Conservation (phyloP, 1,140 invertebrate species). For the Drosophila nigromelanica region DNA sequence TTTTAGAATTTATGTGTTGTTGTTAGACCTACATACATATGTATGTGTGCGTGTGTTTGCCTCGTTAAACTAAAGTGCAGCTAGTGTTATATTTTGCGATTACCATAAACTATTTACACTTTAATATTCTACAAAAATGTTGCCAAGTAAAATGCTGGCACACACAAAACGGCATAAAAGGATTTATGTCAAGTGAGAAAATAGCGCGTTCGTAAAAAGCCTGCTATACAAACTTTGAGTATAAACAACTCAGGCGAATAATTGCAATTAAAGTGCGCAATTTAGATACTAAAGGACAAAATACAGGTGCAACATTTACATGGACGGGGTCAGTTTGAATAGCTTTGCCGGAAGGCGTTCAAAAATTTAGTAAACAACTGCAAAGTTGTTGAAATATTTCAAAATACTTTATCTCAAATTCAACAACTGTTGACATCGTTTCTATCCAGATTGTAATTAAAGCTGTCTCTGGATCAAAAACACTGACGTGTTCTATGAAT, state of each 20-base stretch:
- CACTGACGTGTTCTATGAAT: slow-evolving; percentile 26
- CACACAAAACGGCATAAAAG: slow-evolving; percentile 43
- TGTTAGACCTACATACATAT: not conserved
- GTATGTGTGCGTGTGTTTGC: slow-evolving; percentile 1
- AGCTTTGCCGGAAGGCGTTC: not conserved
- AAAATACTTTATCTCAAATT: slow-evolving; percentile 37
- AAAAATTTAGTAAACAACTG: slow-evolving; percentile 15
- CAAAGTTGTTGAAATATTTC: slow-evolving; percentile 49
- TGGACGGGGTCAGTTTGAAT: not conserved
- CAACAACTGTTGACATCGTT: slow-evolving; percentile 1
- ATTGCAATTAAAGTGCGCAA: slow-evolving; percentile 75
- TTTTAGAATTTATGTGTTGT: slow-evolving; percentile 50
- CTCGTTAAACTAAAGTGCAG: slow-evolving; percentile 55
- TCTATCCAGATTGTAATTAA: slow-evolving; percentile 14
- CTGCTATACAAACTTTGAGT: slow-evolving; percentile 44
- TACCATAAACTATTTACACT: slow-evolving; percentile 79
- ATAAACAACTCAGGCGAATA: slow-evolving; percentile 66
- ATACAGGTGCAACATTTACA: not conserved
- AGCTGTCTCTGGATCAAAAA: slow-evolving; percentile 41
- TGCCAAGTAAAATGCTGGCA: slow-evolving; percentile 45
- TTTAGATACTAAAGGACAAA: slow-evolving; percentile 35
- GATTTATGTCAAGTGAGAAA: slow-evolving; percentile 66
- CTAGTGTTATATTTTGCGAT: slow-evolving; percentile 59
- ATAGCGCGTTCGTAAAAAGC: slow-evolving; percentile 10
- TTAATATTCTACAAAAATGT: slow-evolving; percentile 69